A percentile compares a stretch with the other conserved stretches of the same genome.
phyloP scores from a whole-genome alignment of 2,113 vertebrate genomes.

The Ranitomeya variabilis region DNA sequence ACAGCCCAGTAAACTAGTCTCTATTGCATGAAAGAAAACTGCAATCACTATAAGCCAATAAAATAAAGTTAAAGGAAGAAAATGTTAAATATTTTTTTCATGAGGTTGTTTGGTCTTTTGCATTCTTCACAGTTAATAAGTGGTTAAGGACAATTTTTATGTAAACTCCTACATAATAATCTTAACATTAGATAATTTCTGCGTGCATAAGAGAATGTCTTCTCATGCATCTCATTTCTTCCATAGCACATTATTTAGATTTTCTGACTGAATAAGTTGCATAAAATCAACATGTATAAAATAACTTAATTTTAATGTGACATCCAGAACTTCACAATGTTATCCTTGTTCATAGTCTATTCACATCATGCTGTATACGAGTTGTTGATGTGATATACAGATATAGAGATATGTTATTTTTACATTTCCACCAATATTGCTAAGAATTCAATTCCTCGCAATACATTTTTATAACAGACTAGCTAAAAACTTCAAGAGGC shows the following conservation, averaged over 20 bases:
- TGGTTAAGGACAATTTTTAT: background rate
- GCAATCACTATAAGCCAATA: background rate
- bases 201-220: background rate
- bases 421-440: too few species aligned
- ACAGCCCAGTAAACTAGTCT: background rate
- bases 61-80: background rate
- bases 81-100: background rate
- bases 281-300: slow-evolving; percentile 65
- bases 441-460: too few species aligned
- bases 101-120: background rate
- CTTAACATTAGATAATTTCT: background rate
- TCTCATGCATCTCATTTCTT: slow-evolving; percentile 57
- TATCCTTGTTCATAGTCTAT: slow-evolving; percentile 36
- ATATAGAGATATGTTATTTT: too few species aligned
- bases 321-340: slow-evolving; percentile 50
- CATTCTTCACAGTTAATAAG: background rate
- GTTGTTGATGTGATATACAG: too few species aligned
- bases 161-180: background rate
- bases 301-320: slow-evolving; percentile 46
- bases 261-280: slow-evolving; percentile 57
- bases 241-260: slow-evolving; percentile 61
- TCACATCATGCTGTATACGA: background rate
- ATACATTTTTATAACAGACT: too few species aligned
- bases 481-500: too few species aligned
- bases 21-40: background rate